Base-by-base conservation (phyloP, 2,113 vertebrate genomes). In the Vidua macroura region DNA sequence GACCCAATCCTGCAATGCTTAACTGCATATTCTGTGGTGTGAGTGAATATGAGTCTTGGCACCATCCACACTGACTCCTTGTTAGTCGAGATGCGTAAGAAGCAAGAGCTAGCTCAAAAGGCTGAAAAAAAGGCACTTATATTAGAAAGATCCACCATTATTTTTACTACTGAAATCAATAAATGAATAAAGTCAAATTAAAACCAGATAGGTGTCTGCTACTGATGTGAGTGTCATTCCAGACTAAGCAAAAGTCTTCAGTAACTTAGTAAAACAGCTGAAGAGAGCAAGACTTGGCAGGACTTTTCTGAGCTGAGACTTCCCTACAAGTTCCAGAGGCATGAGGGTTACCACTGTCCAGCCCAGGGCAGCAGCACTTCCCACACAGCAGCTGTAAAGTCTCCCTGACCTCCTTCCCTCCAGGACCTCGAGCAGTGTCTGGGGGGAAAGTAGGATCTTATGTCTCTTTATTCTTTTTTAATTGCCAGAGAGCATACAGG, bases 11-110 rank as follows among this genome's bases (percentile, higher is more conserved):
- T 43, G 22, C 37, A 10, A 23, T 64, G 49, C 30, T 56, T 72
- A 95, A 76, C n/a, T 2, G 2, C 0, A 0, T 51, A 30, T 24
- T 80, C 35, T 37, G 7, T 2, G 10, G 52, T 46, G 66, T 3
- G 4, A 49, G n/a, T 0, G 33, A 95, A 68, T 33, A 5, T 8
- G 19, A 15, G n/a, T 41, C 66, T 67, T 41, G 66, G n/a, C 83
- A 70, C 18, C 30, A 11, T 62, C 52, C 55, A 37, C 30, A 9
- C 25, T 21, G 48, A 20, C 48, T 83, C 11, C 19, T 30, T 8
- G n/a, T 30, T 70, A 62, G 22, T 22, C 66, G 52, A 44, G 39
- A 48, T 22, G 48, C 30, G 39, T 31, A 58, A 90, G 70, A 67
- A 86, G 15, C 16, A 39, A 70, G 14, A 77, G 46, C 24, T 46